These are phyloP conservation scores for Chionis minor DNA, from an alignment of 2,113 vertebrate species.

Conservation along the genomic window DNA sequence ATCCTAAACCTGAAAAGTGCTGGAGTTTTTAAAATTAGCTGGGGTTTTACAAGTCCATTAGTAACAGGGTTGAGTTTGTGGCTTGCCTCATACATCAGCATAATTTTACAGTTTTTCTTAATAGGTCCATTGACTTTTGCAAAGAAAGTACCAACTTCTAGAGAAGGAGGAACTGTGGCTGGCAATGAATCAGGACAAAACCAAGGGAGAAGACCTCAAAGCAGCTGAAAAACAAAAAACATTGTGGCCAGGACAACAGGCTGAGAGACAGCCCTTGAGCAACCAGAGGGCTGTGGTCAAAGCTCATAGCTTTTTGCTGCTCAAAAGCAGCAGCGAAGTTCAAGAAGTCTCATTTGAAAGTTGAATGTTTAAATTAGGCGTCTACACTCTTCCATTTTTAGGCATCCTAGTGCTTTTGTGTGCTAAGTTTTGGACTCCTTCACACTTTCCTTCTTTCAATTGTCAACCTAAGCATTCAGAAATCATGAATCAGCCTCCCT, in stretches of 20 bases:
- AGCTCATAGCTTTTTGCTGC: background rate
- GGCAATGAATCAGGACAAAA: background rate
- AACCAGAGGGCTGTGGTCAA: background rate
- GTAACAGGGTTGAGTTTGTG: background rate
- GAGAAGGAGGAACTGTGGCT: background rate
- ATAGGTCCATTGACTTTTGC: background rate
- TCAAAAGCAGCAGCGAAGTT: background rate
- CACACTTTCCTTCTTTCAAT: slow-evolving; percentile 22
- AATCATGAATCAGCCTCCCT: slow-evolving; percentile 38
- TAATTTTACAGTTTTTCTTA: background rate
- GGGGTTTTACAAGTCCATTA: background rate
- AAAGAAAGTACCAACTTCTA: background rate
- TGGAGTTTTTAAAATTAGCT: background rate
- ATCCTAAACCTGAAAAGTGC: background rate
- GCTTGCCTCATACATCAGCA: background rate
- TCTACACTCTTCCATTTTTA: slow-evolving; percentile 46
- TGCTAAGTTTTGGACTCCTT: slow-evolving; percentile 36
- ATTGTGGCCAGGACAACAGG: background rate
- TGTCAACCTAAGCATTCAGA: slow-evolving; percentile 49
- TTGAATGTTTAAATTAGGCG: slow-evolving; percentile 16
- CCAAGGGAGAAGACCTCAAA: background rate
- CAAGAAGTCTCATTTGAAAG: background rate
- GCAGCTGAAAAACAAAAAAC: background rate
- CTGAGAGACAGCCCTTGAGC: background rate
- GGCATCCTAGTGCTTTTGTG: slow-evolving; percentile 7